Conservation (phyloP, 1,140 invertebrate species). For the Plodia interpunctella region DNA sequence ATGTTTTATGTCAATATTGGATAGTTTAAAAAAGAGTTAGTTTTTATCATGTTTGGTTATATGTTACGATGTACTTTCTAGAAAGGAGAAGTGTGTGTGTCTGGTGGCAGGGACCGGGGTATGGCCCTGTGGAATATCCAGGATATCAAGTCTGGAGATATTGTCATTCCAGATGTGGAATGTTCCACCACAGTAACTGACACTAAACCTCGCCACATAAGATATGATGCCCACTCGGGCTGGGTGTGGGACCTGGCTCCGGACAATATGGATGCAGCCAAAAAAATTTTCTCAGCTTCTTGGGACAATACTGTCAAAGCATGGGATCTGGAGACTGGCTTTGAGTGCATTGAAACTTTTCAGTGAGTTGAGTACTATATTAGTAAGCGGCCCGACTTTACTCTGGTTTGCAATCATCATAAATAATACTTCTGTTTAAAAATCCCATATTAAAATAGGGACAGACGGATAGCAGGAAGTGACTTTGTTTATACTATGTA, state of each 20-base stretch:
- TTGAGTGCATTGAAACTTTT: too few relatives aligned
- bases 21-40: too few relatives aligned
- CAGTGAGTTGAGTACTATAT: too few relatives aligned
- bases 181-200: conserved; percentile 28
- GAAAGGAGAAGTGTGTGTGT: conserved; percentile 67
- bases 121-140: conserved; percentile 59
- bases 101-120: conserved; percentile 66
- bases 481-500: too few relatives aligned
- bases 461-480: too few relatives aligned
- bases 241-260: conserved; percentile 73
- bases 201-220: conserved; percentile 44
- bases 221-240: conserved; percentile 59
- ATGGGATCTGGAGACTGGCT: conserved; percentile 69
- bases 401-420: too few relatives aligned
- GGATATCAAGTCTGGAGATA: conserved; percentile 35
- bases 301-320: conserved; percentile 74
- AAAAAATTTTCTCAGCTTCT: conserved; percentile 64
- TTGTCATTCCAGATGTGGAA: conserved; percentile 17
- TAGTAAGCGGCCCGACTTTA: too few relatives aligned
- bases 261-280: conserved; percentile 42
- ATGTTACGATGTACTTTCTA: too few relatives aligned
- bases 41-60: too few relatives aligned
- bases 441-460: too few relatives aligned
- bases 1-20: too few relatives aligned
- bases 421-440: too few relatives aligned